Conservation (phyloP, 2,797 vertebrate species). For the Pantherophis alleghaniensis region DNA sequence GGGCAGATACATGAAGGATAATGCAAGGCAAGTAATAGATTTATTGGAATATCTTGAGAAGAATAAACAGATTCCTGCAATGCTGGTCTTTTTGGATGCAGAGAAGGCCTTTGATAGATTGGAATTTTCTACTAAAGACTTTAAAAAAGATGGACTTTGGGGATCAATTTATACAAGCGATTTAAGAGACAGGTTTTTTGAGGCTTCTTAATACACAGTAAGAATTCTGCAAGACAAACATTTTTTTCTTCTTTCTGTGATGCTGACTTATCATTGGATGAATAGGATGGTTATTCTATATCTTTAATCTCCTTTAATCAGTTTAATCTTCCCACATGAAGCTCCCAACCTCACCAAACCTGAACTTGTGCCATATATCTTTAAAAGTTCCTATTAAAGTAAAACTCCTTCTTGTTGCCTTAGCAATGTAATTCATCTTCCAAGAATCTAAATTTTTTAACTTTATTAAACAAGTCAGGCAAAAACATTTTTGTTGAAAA, state of each 20-base stretch:
- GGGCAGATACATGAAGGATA: too few relatives aligned
- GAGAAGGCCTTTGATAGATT: too few relatives aligned
- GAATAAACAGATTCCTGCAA: too few relatives aligned
- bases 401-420: neutral
- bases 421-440: neutral
- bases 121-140: too few relatives aligned
- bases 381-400: neutral
- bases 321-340: neutral
- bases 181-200: neutral
- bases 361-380: neutral
- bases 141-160: too few relatives aligned
- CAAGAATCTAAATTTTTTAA: neutral
- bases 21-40: too few relatives aligned
- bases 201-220: neutral
- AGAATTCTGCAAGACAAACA: neutral
- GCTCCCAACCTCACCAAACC: neutral
- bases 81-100: too few relatives aligned
- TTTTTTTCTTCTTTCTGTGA: neutral
- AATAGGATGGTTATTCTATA: neutral
- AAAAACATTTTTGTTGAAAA: neutral
- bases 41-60: too few relatives aligned
- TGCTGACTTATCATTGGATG: neutral
- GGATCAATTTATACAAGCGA: too few relatives aligned
- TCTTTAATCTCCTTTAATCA: neutral
- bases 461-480: neutral